phyloP scores from a whole-genome alignment of 2,113 vertebrate species.

The Geococcyx californianus region DNA sequence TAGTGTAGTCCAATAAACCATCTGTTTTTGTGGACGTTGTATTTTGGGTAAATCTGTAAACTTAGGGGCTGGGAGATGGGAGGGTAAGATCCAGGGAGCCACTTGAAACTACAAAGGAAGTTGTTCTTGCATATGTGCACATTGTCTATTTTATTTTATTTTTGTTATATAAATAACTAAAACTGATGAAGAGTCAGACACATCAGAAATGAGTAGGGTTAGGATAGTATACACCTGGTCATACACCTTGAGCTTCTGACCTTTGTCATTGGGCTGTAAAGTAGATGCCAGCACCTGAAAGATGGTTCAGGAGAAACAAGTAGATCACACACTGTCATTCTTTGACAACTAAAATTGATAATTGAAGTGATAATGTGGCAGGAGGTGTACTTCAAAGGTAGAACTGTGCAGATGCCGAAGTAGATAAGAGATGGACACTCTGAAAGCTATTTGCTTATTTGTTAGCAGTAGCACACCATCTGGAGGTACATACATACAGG shows the following conservation, averaged over 20 bases:
- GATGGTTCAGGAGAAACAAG: neutral
- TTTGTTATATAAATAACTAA: neutral
- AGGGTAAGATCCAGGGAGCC: fast-evolving
- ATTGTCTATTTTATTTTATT: neutral
- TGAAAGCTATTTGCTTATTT: neutral
- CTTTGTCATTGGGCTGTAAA: neutral
- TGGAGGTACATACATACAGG: fast-evolving
- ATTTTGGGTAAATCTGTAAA: neutral
- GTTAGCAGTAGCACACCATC: neutral
- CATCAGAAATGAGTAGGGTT: neutral
- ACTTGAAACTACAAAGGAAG: neutral
- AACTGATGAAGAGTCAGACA: neutral
- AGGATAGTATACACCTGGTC: neutral
- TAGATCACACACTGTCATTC: neutral
- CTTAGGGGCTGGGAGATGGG: neutral
- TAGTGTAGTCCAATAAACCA: slow-evolving; percentile 47
- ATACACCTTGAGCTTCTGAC: neutral
- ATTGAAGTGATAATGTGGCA: neutral
- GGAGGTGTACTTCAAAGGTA: neutral
- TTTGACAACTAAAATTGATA: neutral
- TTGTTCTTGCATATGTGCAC: fast-evolving
- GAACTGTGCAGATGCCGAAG: neutral
- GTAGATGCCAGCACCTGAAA: neutral
- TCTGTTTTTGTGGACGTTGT: neutral
- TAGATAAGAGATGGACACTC: neutral